Conservation (phyloP, 2,797 vertebrate genomes). For the Decapterus maruadsi region DNA sequence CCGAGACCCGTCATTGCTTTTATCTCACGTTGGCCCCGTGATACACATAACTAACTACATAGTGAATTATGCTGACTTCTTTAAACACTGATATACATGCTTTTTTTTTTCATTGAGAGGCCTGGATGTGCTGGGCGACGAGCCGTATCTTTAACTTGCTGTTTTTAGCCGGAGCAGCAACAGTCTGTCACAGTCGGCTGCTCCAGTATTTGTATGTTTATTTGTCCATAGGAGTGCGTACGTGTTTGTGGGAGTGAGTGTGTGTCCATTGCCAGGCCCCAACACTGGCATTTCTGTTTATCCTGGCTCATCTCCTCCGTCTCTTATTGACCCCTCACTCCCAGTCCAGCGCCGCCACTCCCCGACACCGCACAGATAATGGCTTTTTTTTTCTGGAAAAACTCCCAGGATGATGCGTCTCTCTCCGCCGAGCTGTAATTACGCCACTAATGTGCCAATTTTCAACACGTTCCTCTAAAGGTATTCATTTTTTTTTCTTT, state of each 20-base stretch:
- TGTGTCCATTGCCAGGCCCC: slow-evolving; percentile 24
- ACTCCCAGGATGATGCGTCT: slow-evolving; percentile 42
- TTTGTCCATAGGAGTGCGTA: slow-evolving; percentile 53
- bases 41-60: neutral
- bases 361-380: slow-evolving; percentile 61
- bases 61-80: neutral
- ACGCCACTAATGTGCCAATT: slow-evolving; percentile 59
- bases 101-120: slow-evolving; percentile 23
- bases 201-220: slow-evolving; percentile 61
- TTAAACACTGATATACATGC: neutral
- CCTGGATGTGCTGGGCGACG: slow-evolving; percentile 32
- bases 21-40: neutral
- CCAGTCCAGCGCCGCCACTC: slow-evolving; percentile 36
- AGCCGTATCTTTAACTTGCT: slow-evolving; percentile 65
- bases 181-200: slow-evolving; percentile 62
- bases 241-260: slow-evolving; percentile 20
- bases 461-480: slow-evolving; percentile 45
- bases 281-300: slow-evolving; percentile 56
- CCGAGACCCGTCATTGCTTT: neutral
- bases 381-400: slow-evolving; percentile 71
- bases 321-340: slow-evolving; percentile 63
- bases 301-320: slow-evolving; percentile 43
- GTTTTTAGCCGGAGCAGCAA: slow-evolving; percentile 57
- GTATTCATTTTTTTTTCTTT: slow-evolving; percentile 32
- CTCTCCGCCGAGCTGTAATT: slow-evolving; percentile 65